Evolutionary conservation across 2,888 invertebrate species (phyloP).

Genomic region (Phalera bucephala): DNA sequence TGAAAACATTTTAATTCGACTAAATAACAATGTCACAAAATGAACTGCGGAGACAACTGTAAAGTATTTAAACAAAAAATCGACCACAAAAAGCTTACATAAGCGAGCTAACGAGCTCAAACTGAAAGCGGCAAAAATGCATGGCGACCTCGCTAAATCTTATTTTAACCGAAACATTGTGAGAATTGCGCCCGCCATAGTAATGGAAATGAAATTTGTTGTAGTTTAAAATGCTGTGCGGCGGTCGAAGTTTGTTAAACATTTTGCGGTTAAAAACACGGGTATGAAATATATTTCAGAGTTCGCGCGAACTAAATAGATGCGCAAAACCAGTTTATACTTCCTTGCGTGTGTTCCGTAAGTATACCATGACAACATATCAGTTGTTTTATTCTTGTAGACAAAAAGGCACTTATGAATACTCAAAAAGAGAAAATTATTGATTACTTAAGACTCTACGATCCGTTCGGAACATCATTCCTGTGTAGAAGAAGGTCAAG

Average conservation of each 20-base stretch:
- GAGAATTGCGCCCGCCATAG: background rate
- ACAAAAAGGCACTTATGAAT: no score
- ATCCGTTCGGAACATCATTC: no score
- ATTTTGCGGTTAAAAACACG: background rate
- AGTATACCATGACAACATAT: no score
- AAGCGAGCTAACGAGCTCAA: conserved; percentile 1
- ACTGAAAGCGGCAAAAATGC: background rate
- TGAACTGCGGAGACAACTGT: background rate
- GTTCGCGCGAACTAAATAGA: no score
- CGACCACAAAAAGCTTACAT: background rate
- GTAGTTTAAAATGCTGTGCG: background rate
- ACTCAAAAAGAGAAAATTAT: no score
- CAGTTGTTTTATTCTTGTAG: no score
- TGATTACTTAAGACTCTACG: no score
- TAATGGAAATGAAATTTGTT: conserved; percentile 1
- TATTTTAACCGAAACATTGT: conserved; percentile 1
- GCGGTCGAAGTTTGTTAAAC: no score
- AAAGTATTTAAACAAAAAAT: background rate
- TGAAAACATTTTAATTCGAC: background rate
- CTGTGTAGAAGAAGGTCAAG: no score
- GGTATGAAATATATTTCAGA: no score
- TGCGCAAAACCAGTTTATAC: no score
- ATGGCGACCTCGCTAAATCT: background rate
- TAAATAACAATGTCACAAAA: background rate
- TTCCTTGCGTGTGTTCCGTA: no score